Base-by-base conservation (phyloP, 2,113 vertebrate genomes). In the Apeltes quadracus region DNA sequence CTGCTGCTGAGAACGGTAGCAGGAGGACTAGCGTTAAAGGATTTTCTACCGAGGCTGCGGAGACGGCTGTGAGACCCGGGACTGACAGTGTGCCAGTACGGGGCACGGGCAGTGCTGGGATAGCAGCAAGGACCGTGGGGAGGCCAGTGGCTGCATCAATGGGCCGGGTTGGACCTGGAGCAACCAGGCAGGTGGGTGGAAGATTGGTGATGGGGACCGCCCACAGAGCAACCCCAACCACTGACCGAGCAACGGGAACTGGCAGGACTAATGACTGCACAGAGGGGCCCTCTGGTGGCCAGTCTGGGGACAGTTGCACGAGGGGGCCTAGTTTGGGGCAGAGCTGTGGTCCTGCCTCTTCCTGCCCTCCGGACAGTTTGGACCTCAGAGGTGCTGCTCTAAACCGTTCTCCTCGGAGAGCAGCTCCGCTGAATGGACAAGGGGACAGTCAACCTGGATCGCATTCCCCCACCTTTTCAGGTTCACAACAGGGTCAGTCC, bases 1-100 rank as follows among this genome's bases (percentile, higher is more conserved):
- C 96, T 34, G 96, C 97, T 66, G 95, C 90, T 34, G 98, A 99
- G 79, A 92, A 16, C 72, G 32, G 32, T 7, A 78, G 44, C 51
- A 78, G 78, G 34, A 83, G 72, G 89, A 91, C 36, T n/a, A 70
- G n/a, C 39, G n/a, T 36, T 25, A 87, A 84, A 66, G 78, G 76
- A 25, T 0, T 69, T 2, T 11, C 29, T 10, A 29, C 56, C 5
- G 85, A 79, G 16, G 11, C 68, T 16, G 77, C 15, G 10, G 76
- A 67, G 7, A 44, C 36, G 4, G 1, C 46, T 13, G 3, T 25
- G 2, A 64, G 77, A 18, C 34, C 63, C 0, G 57, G 53, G 9
- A 36, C 27, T 0, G 68, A 96, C 70, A 20, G 58, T 18, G 74
- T 57, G 8, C 22, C 38, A 0, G 34, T 18, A 18, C 79, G 54